Evolutionary conservation across 2,113 vertebrate species (phyloP).

Genomic region (Cichladusa arquata): DNA sequence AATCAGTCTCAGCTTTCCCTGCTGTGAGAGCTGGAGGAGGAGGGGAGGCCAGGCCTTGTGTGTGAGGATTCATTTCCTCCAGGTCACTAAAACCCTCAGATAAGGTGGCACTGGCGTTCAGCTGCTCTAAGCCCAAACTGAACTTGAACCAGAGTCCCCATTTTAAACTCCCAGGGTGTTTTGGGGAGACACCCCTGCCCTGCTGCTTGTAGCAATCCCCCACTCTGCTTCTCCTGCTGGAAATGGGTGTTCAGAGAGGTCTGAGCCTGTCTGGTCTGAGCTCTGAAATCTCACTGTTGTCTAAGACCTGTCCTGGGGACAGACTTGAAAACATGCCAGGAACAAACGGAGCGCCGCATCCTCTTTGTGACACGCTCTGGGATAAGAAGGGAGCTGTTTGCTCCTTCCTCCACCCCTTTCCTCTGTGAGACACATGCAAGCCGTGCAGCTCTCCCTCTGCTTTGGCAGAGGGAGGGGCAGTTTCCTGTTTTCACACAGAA

Average conservation of each 20-base stretch:
- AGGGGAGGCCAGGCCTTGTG: not conserved
- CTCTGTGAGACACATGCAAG: not conserved
- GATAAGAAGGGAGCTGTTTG: not conserved
- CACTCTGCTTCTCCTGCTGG: not conserved
- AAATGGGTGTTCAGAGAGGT: not conserved
- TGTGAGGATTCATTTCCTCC: not conserved
- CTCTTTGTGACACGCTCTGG: not conserved
- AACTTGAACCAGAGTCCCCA: not conserved
- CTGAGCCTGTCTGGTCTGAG: not conserved
- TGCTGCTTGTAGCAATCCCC: not conserved
- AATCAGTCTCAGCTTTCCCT: not conserved
- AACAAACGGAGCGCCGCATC: rapidly evolving
- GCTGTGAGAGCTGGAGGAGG: not conserved
- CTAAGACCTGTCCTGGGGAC: not conserved
- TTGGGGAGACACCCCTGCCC: not conserved
- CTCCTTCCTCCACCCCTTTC: not conserved
- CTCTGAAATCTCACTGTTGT: not conserved
- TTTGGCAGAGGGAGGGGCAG: conserved; percentile 14
- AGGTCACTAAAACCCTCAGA: not conserved
- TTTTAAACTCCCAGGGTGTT: not conserved
- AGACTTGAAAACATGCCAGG: not conserved
- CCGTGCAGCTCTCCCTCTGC: not conserved
- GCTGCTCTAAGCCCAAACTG: not conserved
- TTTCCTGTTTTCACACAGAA: conserved; percentile 48
- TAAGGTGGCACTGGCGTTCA: not conserved